phyloP scores from a whole-genome alignment of 2,113 vertebrate genomes.

The Gallinago undulata region DNA sequence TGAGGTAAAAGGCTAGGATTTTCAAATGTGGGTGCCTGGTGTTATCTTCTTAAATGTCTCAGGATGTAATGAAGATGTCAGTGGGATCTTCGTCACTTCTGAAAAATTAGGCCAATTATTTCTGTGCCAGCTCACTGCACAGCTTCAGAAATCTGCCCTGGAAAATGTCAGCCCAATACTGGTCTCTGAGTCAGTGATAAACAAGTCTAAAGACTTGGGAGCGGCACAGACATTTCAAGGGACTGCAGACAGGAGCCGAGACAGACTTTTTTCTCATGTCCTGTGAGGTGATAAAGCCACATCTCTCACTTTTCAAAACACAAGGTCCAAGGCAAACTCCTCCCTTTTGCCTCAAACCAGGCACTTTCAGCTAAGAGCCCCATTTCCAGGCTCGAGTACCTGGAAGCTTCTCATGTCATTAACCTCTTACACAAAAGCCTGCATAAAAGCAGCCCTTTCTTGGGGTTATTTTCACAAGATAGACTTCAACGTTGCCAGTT shows the following conservation, averaged over 20 bases:
- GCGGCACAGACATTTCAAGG: not conserved
- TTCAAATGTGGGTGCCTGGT: not conserved
- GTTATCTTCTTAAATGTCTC: not conserved
- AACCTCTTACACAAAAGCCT: not conserved
- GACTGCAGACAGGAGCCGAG: not conserved
- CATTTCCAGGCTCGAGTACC: not conserved
- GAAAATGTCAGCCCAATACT: not conserved
- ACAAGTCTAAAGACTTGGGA: not conserved
- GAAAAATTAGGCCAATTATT: constrained; percentile 40
- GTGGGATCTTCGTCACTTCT: not conserved
- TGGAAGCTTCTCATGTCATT: not conserved
- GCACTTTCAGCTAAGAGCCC: not conserved
- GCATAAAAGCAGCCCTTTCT: not conserved
- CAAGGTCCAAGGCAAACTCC: not conserved
- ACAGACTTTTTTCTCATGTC: not conserved
- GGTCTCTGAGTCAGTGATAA: not conserved
- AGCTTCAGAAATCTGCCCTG: constrained; percentile 8
- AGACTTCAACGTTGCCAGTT: not conserved
- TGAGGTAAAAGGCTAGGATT: not conserved
- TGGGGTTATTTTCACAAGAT: not conserved
- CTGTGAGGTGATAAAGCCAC: not conserved
- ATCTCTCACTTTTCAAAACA: not conserved
- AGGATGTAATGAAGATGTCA: constrained; percentile 16
- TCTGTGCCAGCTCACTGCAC: constrained; percentile 4
- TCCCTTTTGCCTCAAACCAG: not conserved